Percentiles rank a stretch among this genome's conserved stretches.
Conservation (phyloP, 2,888 invertebrate genomes). For the Metopia argyrocephala region DNA sequence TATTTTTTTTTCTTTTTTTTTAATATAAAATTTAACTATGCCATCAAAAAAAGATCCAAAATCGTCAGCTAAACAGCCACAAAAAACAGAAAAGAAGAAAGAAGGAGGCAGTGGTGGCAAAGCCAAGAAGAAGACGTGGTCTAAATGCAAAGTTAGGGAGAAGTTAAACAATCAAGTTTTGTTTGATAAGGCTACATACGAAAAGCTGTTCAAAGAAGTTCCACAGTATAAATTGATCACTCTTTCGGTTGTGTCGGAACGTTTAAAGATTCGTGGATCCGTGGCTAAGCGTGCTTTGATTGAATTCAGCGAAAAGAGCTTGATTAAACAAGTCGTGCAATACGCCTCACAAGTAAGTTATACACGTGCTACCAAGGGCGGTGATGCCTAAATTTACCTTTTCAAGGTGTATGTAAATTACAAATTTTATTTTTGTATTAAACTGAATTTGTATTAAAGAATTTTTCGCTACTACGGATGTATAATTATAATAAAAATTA, state of each 20-base stretch:
- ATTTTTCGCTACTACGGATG: too few species aligned
- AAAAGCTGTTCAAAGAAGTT: constrained; percentile 97
- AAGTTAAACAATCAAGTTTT: constrained; percentile 99
- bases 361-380: constrained; percentile 96
- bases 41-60: constrained; percentile 96
- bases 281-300: constrained; percentile 95
- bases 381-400: constrained; percentile 84
- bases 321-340: constrained; percentile 97
- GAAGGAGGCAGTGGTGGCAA: constrained; percentile 96
- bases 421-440: constrained; percentile 57
- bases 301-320: constrained; percentile 95
- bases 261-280: constrained; percentile 98
- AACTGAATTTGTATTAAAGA: constrained; percentile 56
- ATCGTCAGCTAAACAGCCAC: constrained; percentile 93
- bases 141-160: constrained; percentile 99
- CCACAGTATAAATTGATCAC: constrained; percentile 99
- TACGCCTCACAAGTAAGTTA: constrained; percentile 98
- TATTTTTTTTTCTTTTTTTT: too few species aligned
- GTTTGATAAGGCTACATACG: constrained; percentile 98
- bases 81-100: constrained; percentile 96
- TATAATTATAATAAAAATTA: neutral
- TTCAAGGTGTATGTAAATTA: constrained; percentile 33
- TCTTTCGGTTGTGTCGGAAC: constrained; percentile 98
- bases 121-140: constrained; percentile 99
- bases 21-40: too few species aligned